Evolutionary conservation across 1,140 invertebrate species (phyloP).

Genomic region (Zaprionus ghesquierei): DNA sequence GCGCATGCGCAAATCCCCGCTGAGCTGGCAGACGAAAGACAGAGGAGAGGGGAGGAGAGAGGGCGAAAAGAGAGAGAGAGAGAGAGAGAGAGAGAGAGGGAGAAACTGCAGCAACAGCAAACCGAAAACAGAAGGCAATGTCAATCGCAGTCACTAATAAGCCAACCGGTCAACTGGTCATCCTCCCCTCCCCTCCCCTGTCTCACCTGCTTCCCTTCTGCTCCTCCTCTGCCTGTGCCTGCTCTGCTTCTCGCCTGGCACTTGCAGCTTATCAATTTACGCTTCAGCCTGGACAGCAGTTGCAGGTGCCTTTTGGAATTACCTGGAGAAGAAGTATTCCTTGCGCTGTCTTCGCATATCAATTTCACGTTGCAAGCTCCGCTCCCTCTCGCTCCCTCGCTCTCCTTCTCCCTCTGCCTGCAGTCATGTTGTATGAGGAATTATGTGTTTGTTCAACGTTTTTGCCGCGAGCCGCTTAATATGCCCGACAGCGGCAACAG

Average conservation of each 20-base stretch:
- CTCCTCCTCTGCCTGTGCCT: background rate
- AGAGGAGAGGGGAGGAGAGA: background rate
- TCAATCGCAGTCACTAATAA: slow-evolving; percentile 70
- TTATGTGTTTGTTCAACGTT: slow-evolving; percentile 61
- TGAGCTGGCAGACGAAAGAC: slow-evolving; percentile 22
- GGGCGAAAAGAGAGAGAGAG: no score
- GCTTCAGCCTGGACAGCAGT: slow-evolving; percentile 52
- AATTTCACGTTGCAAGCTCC: slow-evolving; percentile 48
- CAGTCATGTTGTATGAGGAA: slow-evolving; percentile 39
- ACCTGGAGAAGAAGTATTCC: slow-evolving; percentile 19
- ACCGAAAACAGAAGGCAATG: slow-evolving; percentile 46
- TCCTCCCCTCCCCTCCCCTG: background rate
- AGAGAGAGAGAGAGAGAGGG: background rate
- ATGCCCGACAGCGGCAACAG: slow-evolving; percentile 9
- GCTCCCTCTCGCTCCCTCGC: background rate
- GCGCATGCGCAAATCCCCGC: slow-evolving; percentile 45
- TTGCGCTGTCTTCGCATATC: slow-evolving; percentile 52
- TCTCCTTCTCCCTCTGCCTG: background rate
- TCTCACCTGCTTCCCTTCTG: background rate
- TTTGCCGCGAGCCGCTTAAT: slow-evolving; percentile 51
- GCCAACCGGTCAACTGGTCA: slow-evolving; percentile 38
- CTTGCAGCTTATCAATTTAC: slow-evolving; percentile 75
- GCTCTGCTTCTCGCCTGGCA: background rate
- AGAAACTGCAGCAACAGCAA: background rate
- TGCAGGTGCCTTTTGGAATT: slow-evolving; percentile 49